Percentiles rank a stretch among this genome's conserved stretches.
phyloP scores from a whole-genome alignment of 2,113 vertebrate species.

The Ginglymostoma cirratum region DNA sequence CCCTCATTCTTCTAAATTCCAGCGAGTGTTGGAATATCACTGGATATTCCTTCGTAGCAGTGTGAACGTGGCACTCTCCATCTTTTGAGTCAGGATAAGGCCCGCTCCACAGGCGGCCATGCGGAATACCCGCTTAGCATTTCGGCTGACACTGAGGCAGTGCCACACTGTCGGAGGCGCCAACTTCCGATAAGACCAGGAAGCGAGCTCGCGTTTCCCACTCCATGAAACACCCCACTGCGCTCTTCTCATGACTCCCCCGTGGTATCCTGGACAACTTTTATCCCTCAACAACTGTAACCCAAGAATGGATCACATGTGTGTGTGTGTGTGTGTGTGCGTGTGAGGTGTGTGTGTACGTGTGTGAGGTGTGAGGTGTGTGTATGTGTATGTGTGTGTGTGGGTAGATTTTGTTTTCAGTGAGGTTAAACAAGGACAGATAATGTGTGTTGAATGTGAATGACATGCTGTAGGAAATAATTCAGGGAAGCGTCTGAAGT shows the following conservation, averaged over 20 bases:
- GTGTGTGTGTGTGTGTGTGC: background rate
- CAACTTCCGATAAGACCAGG: background rate
- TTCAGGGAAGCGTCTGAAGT: background rate
- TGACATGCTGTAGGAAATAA: background rate
- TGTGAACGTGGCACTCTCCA: background rate
- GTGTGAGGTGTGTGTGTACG: background rate
- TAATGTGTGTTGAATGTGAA: background rate
- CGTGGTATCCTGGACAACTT: background rate
- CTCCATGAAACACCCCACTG: background rate
- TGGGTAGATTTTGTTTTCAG: no score
- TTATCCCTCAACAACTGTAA: background rate
- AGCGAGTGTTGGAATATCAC: no score
- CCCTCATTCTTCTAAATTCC: no score
- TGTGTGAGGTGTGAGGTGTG: no score
- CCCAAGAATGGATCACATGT: background rate
- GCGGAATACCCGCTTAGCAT: no score
- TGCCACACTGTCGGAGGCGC: no score
- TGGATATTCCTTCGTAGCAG: background rate
- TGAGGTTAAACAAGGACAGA: background rate
- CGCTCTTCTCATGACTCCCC: background rate
- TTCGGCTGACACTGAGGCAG: no score
- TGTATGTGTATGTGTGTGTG: no score
- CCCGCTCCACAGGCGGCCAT: no score
- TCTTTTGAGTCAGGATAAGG: background rate
- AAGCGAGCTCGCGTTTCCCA: background rate